Percentiles rank a stretch among this genome's conserved stretches.
Evolutionary conservation across 2,113 vertebrate species (phyloP).

Genomic region (Oxygymnocypris stewartii): DNA sequence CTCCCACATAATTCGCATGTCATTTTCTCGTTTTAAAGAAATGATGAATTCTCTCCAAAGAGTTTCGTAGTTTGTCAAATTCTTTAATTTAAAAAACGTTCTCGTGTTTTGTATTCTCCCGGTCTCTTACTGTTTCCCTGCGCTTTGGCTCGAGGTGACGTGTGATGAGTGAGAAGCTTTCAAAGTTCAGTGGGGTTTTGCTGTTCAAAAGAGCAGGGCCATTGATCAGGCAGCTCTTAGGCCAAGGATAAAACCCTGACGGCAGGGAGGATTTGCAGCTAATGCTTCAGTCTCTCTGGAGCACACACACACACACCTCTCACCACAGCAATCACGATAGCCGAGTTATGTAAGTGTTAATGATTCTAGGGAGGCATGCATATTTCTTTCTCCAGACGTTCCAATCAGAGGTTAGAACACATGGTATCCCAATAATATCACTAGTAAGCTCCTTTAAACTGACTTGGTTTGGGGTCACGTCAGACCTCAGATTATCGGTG

Average conservation of each 20-base stretch:
- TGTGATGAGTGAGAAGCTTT: conserved; percentile 74
- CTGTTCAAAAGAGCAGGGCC: conserved; percentile 92
- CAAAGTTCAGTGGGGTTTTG: conserved; percentile 95
- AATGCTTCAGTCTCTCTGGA: conserved; percentile 67
- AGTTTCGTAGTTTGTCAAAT: conserved; percentile 24
- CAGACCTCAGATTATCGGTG: conserved; percentile 63
- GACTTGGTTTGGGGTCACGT: conserved; percentile 58
- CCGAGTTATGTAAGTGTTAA: conserved; percentile 79
- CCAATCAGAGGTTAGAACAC: background rate
- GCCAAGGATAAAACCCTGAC: conserved; percentile 85
- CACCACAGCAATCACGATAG: conserved; percentile 69
- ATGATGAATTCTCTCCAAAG: conserved; percentile 31
- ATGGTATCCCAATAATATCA: conserved; percentile 40
- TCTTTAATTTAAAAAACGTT: background rate
- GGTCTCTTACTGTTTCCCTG: conserved; percentile 34
- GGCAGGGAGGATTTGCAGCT: conserved; percentile 87
- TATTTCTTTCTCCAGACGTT: conserved; percentile 4
- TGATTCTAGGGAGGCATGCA: conserved; percentile 67
- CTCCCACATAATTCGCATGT: conserved; percentile 19
- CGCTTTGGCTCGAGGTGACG: conserved; percentile 66
- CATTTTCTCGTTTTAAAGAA: conserved; percentile 23
- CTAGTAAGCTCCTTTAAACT: background rate
- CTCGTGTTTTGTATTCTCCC: conserved; percentile 31
- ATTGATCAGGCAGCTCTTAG: conserved; percentile 89
- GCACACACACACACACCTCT: conserved; percentile 12